Evolutionary conservation across 2,888 invertebrate species (phyloP).

Genomic region (Mermis nigrescens): DNA sequence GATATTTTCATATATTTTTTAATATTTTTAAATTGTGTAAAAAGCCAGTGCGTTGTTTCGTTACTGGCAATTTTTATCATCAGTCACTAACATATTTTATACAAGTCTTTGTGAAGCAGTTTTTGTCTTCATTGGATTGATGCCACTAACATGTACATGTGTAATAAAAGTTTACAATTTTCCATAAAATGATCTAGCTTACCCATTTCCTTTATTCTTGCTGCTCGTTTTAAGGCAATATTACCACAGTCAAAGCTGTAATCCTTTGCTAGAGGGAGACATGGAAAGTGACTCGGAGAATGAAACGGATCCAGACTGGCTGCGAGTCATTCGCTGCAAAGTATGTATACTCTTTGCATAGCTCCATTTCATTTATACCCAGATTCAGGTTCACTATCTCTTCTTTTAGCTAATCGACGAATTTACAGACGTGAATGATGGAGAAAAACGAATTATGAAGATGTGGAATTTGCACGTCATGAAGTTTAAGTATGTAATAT

Average conservation of each 20-base stretch:
- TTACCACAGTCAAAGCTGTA: slow-evolving; percentile 78
- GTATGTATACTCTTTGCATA: not conserved
- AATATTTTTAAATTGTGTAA: too few species aligned
- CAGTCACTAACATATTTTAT: too few species aligned
- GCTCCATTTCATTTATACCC: not conserved
- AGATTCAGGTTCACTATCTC: too few species aligned
- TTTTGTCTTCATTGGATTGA: too few species aligned
- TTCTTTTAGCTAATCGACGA: slow-evolving; percentile 70
- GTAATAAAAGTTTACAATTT: too few species aligned
- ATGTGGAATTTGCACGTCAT: slow-evolving; percentile 95
- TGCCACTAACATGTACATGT: too few species aligned
- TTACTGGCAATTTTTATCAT: too few species aligned
- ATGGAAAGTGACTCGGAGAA: slow-evolving; percentile 80
- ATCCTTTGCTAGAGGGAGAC: slow-evolving; percentile 81
- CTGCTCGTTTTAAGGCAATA: slow-evolving; percentile 38
- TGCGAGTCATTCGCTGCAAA: slow-evolving; percentile 42
- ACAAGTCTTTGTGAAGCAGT: too few species aligned
- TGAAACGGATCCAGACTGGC: slow-evolving; percentile 81
- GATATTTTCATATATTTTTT: too few species aligned
- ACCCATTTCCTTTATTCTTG: too few species aligned
- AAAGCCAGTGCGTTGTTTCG: too few species aligned
- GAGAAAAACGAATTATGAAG: slow-evolving; percentile 93
- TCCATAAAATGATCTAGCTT: too few species aligned
- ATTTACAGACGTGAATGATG: slow-evolving; percentile 95
- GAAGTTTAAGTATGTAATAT: slow-evolving; percentile 58